Evolutionary conservation across 2,797 vertebrate species (phyloP), one percentile per base, ranked within the genome.

Genomic region (Nannoperca obscura): DNA sequence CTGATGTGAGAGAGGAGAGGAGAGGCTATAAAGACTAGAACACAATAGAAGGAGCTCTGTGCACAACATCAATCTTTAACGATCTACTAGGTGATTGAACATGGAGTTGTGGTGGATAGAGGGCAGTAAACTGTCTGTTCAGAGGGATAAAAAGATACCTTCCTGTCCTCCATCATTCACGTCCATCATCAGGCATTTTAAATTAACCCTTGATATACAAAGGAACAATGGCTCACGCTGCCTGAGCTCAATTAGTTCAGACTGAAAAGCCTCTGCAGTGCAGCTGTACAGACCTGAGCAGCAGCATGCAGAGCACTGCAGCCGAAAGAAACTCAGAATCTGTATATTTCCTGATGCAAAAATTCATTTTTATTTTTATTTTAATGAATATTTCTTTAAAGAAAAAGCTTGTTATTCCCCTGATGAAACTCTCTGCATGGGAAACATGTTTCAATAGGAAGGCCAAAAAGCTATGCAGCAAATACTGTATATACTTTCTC

Each of bases 211-310:
- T 42, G 12, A 68, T 42, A n/a, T 1, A 60, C 50, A 80, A 10
- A 50, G 15, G 40, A 71, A 52, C 15, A 19, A 71, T 4, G 30
- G 42, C 68, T 64, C 72, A 40, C 44, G 1, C 0, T 11, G 50
- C 89, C 91, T 81, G 81, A 36, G 86, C 75, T 95, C 84, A 1
- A 69, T 81, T 92, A 30, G 49, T 90, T 70, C 24, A 44, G 88
- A 54, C 92, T 90, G 88, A 77, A 81, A 65, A 85, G 70, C 76
- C 90, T 92, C 94, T 92, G 95, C 95, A 95, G 93, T 95, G 93
- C 94, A 94, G 94, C 82, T 82, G 78, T 66, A 40, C 89, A 89
- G 93, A 89, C 85, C 74, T 32, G 84, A 94, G 87, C 86, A 94
- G 88, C 58, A 61, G 89, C 70, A 62, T 30, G 52, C 89, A 89